A percentile compares a stretch with the other conserved stretches of the same genome.
Evolutionary conservation across 2,797 vertebrate genomes (phyloP).

Genomic region (Petrocephalus schoutedeni): DNA sequence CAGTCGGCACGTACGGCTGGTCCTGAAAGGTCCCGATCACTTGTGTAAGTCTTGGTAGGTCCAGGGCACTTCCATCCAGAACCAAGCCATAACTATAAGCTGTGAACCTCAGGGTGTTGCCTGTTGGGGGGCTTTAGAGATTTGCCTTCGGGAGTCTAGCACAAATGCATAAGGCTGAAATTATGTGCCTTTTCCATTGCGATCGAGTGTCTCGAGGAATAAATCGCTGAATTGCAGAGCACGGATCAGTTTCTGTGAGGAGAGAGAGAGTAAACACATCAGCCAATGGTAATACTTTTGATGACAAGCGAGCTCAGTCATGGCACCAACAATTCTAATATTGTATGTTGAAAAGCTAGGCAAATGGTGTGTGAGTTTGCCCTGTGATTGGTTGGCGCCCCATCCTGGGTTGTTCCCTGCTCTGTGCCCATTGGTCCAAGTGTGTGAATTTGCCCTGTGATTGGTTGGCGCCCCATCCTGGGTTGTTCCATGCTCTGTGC

Average conservation of each 20-base stretch:
- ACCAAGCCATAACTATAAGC: conserved; percentile 24
- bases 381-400: no score
- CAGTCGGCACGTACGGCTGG: conserved; percentile 83
- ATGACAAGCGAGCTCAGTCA: not conserved
- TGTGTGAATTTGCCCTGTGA: no score
- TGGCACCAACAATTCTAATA: conserved; percentile 10
- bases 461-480: no score
- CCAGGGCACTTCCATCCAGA: conserved; percentile 62
- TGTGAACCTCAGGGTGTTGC: not conserved
- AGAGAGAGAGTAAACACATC: not conserved
- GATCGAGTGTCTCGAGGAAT: not conserved
- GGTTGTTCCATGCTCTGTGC: no score
- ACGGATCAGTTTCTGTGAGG: not conserved
- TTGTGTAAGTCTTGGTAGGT: conserved; percentile 92
- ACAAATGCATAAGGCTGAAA: not conserved
- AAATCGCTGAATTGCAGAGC: conserved; percentile 6
- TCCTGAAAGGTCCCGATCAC: conserved; percentile 92
- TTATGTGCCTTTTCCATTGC: not conserved
- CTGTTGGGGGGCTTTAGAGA: not conserved
- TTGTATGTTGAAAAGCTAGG: conserved; percentile 31
- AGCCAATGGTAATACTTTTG: conserved; percentile 14
- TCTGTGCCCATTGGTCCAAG: no score
- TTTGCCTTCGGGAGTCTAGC: not conserved
- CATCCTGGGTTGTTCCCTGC: no score
- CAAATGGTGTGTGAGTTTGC: not conserved